phyloP scores from a whole-genome alignment of 2,888 invertebrate genomes.

The Osmoderma eremita region DNA sequence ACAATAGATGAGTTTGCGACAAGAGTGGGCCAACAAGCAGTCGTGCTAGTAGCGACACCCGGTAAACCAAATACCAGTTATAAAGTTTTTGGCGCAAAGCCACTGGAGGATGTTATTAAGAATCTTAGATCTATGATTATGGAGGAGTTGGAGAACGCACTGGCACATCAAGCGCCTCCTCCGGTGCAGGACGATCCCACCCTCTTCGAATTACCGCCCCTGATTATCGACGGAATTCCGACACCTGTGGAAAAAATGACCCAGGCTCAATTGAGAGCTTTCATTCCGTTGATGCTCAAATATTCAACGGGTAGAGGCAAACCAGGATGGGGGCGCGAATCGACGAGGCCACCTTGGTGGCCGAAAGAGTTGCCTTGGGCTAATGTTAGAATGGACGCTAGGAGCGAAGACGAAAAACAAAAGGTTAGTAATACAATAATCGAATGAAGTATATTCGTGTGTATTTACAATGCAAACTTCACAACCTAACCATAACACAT shows the following conservation, averaged over 20 bases:
- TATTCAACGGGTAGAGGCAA: slow-evolving; percentile 97
- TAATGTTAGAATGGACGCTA: slow-evolving; percentile 96
- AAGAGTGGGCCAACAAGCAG: slow-evolving; percentile 95
- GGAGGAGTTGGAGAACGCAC: slow-evolving; percentile 92
- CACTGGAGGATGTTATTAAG: slow-evolving; percentile 94
- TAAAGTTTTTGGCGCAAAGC: slow-evolving; percentile 97
- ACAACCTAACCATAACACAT: too few species aligned
- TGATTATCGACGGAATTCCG: slow-evolving; percentile 97
- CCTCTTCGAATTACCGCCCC: slow-evolving; percentile 93
- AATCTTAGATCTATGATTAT: slow-evolving; percentile 91
- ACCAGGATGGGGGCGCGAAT: slow-evolving; percentile 97
- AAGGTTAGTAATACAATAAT: slow-evolving; percentile 73
- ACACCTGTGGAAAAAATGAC: slow-evolving; percentile 99
- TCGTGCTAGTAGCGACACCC: slow-evolving; percentile 94
- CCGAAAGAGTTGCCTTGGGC: slow-evolving; percentile 98
- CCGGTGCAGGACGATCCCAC: slow-evolving; percentile 89
- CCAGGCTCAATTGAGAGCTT: slow-evolving; percentile 94
- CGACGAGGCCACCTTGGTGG: slow-evolving; percentile 98
- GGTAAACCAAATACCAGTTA: slow-evolving; percentile 96
- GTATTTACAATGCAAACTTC: not conserved
- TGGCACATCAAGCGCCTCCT: slow-evolving; percentile 92
- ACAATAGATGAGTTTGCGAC: slow-evolving; percentile 98
- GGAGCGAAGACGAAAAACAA: slow-evolving; percentile 96
- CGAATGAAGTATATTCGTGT: not conserved
- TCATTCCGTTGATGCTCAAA: slow-evolving; percentile 97